Base-by-base conservation (phyloP, 1,140 invertebrate species). In the Zophobas morio region DNA sequence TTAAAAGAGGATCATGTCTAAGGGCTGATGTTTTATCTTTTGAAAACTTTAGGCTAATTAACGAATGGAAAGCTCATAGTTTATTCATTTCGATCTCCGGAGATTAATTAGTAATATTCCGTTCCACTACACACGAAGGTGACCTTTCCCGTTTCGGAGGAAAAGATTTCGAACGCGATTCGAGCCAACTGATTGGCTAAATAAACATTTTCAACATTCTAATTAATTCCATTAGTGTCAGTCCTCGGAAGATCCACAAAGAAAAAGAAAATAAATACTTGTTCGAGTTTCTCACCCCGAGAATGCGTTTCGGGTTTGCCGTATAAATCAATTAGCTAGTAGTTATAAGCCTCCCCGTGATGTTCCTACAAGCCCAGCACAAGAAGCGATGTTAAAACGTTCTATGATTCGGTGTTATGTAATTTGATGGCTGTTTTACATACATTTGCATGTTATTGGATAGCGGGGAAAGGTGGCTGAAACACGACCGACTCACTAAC, bases 381-480 rank as follows among this genome's bases (percentile, higher is more conserved):
- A 66, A 66, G 60, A 66, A 66, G 60, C 39, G 37, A 66, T 66
- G 60, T 66, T 66, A 66, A 66, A 66, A 66, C 60, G 60, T 66
- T 32, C 71, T 78, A 74, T 78, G 76, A 78, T 73, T 72, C 70
- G 76, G 57, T 78, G 76, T 84, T 82, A 83, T 82, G 82, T 84
- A 83, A 84, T 84, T 82, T 82, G 82, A 84, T 82, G 82, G 79
- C 82, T 84, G 78, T 79, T 84, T 84, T 84, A 78, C 83, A 84
- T 84, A 84, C 77, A 84, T 84, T 84, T 84, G 83, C 83, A 84
- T 84, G 81, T 82, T 83, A 84, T 84, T 84, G 82, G 78, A 81
- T 74, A 74, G 53, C 42, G 66, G 70, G 72, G 34, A 74, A 66
- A 75, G 74, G 76, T 36, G 49, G 72, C 49, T 78, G 79, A 78